Percentiles rank a stretch among this genome's conserved stretches.
phyloP scores from a whole-genome alignment of 2,113 vertebrate species.

The Gyps fulvus region DNA sequence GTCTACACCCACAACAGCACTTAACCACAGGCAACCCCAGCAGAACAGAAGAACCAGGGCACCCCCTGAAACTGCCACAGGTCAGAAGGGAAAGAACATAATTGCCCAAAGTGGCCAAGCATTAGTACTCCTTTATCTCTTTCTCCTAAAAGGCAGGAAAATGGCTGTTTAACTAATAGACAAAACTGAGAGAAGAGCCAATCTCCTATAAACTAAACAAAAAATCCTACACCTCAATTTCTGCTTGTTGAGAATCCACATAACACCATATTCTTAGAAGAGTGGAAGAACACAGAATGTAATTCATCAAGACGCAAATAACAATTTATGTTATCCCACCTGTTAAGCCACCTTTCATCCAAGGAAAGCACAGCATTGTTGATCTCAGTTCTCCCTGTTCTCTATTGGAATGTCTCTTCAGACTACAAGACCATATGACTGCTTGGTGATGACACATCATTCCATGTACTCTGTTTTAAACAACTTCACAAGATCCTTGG shows the following conservation, averaged over 20 bases:
- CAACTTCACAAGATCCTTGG: background rate
- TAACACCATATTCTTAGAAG: background rate
- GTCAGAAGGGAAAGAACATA: background rate
- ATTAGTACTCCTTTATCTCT: background rate
- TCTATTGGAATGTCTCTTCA: background rate
- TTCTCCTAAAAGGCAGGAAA: background rate
- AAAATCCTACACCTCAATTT: background rate
- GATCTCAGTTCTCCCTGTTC: background rate
- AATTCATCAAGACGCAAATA: background rate
- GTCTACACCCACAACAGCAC: background rate
- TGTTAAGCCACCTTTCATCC: background rate
- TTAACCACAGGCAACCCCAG: background rate
- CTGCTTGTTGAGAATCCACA: background rate
- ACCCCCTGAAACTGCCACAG: background rate
- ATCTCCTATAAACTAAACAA: background rate
- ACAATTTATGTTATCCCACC: background rate
- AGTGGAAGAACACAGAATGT: background rate
- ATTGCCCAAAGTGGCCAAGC: background rate
- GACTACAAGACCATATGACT: background rate
- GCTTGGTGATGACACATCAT: background rate
- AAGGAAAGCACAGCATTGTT: background rate
- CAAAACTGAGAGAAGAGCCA: background rate
- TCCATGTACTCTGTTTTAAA: background rate
- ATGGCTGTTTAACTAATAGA: background rate
- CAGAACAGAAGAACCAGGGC: background rate